Evolutionary conservation across 2,113 vertebrate genomes (phyloP), one percentile per base, ranked within the genome.

Genomic region (Triplophysa rosa): DNA sequence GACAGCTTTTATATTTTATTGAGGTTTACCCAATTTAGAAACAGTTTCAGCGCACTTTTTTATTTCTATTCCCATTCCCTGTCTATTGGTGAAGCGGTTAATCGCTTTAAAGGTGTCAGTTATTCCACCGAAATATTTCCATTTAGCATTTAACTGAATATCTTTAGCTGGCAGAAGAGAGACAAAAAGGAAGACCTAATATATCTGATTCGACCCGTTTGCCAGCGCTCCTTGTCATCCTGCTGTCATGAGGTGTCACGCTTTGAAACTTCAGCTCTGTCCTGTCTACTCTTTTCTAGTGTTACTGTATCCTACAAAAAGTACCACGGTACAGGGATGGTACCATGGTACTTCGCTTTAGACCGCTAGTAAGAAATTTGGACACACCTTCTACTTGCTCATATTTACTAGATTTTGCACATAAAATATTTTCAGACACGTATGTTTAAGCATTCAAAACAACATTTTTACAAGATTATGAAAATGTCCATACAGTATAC

Each of bases 81-180:
- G 33, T 58, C 58, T 21, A 40, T 56, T 23, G 63, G 47, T 62
- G 7, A 52, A 76, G 59, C n/a, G 12, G 17, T 37, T 66, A 42
- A 77, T 16, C 52, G 74, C 33, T 42, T 37, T 37, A 37, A 37
- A 37, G 7, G 64, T 58, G 29, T 17, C 49, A 17, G 64, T 56
- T 77, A 77, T 67, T 19, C 19, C 33, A 29, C 29, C 81, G 78
- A 80, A 59, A 75, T 71, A 81, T 88, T 84, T 88, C 75, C 73
- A 80, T 87, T 84, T 84, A 79, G 66, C 87, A 83, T 80, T 69
- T 85, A 87, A 88, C 86, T 74, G 45, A 61, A 87, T 89, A 87
- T 87, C 33, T 81, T 80, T 40, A 61, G 79, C 78, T 37, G 33
- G 6, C 6, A 37, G 33, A 37, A 37, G 33, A 37, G 33, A 80